Evolutionary conservation across 2,888 invertebrate species (phyloP), one percentile per base, ranked within the genome.

Genomic region (Drosophila mulleri): DNA sequence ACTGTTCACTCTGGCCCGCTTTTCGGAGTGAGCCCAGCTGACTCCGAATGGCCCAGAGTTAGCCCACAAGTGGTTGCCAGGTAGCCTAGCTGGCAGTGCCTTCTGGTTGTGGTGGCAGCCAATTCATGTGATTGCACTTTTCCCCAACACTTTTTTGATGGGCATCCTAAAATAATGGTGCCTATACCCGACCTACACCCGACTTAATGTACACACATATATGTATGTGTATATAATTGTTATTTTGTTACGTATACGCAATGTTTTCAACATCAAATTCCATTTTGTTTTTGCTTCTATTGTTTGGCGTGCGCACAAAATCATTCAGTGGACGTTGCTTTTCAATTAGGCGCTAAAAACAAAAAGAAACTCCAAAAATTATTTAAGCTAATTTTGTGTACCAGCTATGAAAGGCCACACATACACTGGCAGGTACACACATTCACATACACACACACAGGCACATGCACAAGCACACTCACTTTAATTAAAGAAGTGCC

Each of bases 51-150:
- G 23, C 60, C 50, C 44, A 68, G 62, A 67, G 62, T 75, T 68
- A 58, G 68, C 87, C 78, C 80, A 85, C 84, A 85, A 85, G 84
- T 85, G 84, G 84, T 85, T 85, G 84, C 68, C 72, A 65, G 58
- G 67, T 50, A 45, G 57, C 58, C 23, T 1, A 39, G 16, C 4
- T 14, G 3, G 32, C 32, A 16, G 42, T 44, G 69, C 11, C 37
- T 39, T 9, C 2, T 53, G 53, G 54, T 9, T 59, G 57, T 45
- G 68, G 60, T 69, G 60, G 32, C 67, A 44, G 23, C 29, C 35
- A 12, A 47, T 67, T 23, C 53, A 29, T 56, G 32, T 56, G 45
- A 53, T 54, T 64, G 73, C 73, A 67, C 32, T 54, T 66, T 37
- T 9, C 2, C 50, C 50, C 57, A 47, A 16, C 26, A 69, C 57